Conservation (phyloP, 2,888 invertebrate species). For the Prosapia bicincta region DNA sequence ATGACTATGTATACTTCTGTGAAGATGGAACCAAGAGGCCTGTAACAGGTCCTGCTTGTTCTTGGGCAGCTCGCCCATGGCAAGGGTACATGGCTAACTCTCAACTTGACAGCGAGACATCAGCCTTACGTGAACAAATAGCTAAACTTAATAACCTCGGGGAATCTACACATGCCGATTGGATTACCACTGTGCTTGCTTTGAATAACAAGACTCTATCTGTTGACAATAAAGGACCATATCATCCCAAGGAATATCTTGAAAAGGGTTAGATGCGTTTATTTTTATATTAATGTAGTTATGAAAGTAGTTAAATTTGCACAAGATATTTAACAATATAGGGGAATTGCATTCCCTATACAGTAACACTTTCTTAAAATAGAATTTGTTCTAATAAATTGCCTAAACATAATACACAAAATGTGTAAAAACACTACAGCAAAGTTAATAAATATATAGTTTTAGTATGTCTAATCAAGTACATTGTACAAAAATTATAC, state of each 20-base stretch:
- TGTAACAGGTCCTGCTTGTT: constrained; percentile 62
- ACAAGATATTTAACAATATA: too few species aligned
- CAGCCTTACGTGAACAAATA: constrained; percentile 35
- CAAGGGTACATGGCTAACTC: constrained; percentile 70
- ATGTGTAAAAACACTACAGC: too few species aligned
- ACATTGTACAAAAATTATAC: too few species aligned
- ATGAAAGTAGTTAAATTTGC: too few species aligned
- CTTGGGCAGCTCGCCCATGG: constrained; percentile 87
- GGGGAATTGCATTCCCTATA: too few species aligned
- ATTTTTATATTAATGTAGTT: too few species aligned
- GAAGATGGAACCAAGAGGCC: constrained; percentile 70
- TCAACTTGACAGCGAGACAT: constrained; percentile 26
- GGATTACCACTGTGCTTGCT: constrained; percentile 43
- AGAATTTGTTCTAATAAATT: too few species aligned
- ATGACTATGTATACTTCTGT: constrained; percentile 71
- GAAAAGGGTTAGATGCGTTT: too few species aligned
- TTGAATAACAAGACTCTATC: constrained; percentile 60
- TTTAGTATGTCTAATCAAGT: too few species aligned
- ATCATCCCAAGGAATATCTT: constrained; percentile 58
- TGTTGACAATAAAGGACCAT: constrained; percentile 59
- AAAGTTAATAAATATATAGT: too few species aligned
- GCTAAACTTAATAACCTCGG: constrained; percentile 39
- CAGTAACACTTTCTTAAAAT: too few species aligned
- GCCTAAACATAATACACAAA: too few species aligned
- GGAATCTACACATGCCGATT: constrained; percentile 37